A percentile compares a stretch with the other conserved stretches of the same genome.
phyloP scores from a whole-genome alignment of 2,797 vertebrate species.

The Spheniscus humboldti region DNA sequence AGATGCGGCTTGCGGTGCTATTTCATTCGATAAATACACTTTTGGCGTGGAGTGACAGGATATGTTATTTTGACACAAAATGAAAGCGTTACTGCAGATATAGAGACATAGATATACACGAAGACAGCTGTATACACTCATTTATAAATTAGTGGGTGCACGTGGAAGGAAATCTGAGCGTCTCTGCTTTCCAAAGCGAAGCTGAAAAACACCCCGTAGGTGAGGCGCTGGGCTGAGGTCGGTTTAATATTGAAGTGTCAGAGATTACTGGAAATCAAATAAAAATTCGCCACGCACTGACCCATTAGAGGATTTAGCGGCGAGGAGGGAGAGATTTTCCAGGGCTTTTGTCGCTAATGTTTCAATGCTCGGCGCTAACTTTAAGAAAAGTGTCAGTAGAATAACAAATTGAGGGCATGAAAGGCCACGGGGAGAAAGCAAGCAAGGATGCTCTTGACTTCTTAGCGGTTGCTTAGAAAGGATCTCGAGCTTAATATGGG shows the following conservation, averaged over 20 bases:
- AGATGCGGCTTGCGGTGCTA: constrained; percentile 11
- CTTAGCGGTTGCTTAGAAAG: constrained; percentile 71
- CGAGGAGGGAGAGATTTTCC: constrained; percentile 55
- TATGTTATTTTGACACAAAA: constrained; percentile 50
- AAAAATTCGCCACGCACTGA: constrained; percentile 57
- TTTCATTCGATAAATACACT: constrained; percentile 43
- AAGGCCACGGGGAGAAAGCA: constrained; percentile 69
- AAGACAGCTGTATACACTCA: constrained; percentile 28
- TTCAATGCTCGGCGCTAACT: constrained; percentile 55
- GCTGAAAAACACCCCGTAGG: constrained; percentile 33
- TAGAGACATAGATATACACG: constrained; percentile 7
- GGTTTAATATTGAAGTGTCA: constrained; percentile 4
- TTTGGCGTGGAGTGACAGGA: constrained; percentile 53
- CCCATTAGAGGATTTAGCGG: constrained; percentile 70
- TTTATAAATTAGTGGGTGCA: constrained; percentile 53
- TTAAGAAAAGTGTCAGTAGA: constrained; percentile 70
- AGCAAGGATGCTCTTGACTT: constrained; percentile 77
- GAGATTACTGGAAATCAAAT: constrained; percentile 53
- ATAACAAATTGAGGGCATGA: constrained; percentile 68
- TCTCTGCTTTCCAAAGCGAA: not conserved
- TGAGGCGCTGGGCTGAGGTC: not conserved
- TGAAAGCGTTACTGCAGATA: constrained; percentile 38
- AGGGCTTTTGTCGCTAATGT: constrained; percentile 67
- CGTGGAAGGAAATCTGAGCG: constrained; percentile 33
- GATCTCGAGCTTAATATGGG: constrained; percentile 62